Evolutionary conservation across 2,797 vertebrate species (phyloP).

Genomic region (Mormyrops attenuatus): DNA sequence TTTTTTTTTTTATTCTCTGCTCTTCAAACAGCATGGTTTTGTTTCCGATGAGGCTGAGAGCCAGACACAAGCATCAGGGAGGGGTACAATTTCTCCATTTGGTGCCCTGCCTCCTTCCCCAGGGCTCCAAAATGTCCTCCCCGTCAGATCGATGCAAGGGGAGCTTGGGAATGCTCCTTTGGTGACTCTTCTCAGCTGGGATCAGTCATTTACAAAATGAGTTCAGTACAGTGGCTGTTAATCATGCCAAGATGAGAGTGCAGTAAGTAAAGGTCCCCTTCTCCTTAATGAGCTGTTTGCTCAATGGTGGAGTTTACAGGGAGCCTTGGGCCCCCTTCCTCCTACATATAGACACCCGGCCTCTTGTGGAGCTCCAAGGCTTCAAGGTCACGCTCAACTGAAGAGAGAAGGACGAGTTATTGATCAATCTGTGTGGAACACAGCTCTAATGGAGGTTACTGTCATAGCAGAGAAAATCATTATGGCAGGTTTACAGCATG

Average conservation of each 20-base stretch:
- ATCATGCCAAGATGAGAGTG: slow-evolving; percentile 57
- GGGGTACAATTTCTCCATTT: slow-evolving; percentile 13
- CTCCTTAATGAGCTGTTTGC: slow-evolving; percentile 55
- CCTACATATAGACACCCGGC: slow-evolving; percentile 51
- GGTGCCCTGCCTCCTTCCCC: neutral
- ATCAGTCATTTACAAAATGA: slow-evolving; percentile 52
- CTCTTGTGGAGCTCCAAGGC: slow-evolving; percentile 55
- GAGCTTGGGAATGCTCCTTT: neutral
- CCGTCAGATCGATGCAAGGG: neutral
- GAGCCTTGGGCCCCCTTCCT: slow-evolving; percentile 42
- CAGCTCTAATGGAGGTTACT: slow-evolving; percentile 22
- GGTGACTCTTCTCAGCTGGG: slow-evolving; percentile 43
- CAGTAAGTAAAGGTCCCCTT: slow-evolving; percentile 65
- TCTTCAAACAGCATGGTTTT: neutral
- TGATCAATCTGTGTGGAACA: slow-evolving; percentile 68
- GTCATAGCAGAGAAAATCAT: slow-evolving; percentile 41
- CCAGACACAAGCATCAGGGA: neutral
- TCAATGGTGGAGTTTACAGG: slow-evolving; percentile 30
- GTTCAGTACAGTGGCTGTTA: slow-evolving; percentile 54
- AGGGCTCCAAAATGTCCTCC: neutral
- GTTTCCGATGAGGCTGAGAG: neutral
- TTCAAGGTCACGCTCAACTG: slow-evolving; percentile 71
- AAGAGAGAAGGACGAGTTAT: slow-evolving; percentile 73
- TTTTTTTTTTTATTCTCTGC: neutral
- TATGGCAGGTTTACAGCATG: slow-evolving; percentile 52